These are phyloP conservation scores for Sylvia atricapilla DNA, from an alignment of 2,113 vertebrate species.

Conservation along the genomic window DNA sequence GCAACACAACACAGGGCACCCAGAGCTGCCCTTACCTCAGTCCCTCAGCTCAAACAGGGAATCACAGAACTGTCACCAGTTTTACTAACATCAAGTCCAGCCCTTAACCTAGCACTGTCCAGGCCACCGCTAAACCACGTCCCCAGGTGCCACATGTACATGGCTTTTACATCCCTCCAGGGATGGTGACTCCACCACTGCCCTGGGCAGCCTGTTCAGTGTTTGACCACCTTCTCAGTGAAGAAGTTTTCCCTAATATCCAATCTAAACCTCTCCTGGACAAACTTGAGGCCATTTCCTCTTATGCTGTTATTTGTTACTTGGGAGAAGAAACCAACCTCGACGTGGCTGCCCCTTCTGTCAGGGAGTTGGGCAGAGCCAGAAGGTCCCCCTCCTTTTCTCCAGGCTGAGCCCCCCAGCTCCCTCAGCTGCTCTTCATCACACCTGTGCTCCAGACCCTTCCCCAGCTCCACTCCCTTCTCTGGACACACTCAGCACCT, in stretches of 20 bases:
- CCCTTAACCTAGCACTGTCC: not conserved
- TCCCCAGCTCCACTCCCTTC: not conserved
- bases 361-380: not conserved
- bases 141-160: not conserved
- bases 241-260: not conserved
- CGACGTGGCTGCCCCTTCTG: fast-evolving
- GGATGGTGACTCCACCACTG: not conserved
- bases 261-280: not conserved
- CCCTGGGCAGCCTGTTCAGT: not conserved
- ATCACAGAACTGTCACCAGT: not conserved
- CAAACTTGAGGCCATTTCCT: not conserved
- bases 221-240: not conserved
- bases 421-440: not conserved
- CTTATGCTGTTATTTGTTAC: not conserved
- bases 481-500: fast-evolving
- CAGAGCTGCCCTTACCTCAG: not conserved
- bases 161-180: not conserved
- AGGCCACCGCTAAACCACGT: not conserved
- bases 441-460: not conserved
- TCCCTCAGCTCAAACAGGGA: not conserved
- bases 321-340: not conserved
- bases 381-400: not conserved
- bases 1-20: not conserved
- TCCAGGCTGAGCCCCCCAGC: not conserved
- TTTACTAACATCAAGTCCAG: not conserved